phyloP scores from a whole-genome alignment of 1,140 invertebrate genomes.

The Colletes gigas region DNA sequence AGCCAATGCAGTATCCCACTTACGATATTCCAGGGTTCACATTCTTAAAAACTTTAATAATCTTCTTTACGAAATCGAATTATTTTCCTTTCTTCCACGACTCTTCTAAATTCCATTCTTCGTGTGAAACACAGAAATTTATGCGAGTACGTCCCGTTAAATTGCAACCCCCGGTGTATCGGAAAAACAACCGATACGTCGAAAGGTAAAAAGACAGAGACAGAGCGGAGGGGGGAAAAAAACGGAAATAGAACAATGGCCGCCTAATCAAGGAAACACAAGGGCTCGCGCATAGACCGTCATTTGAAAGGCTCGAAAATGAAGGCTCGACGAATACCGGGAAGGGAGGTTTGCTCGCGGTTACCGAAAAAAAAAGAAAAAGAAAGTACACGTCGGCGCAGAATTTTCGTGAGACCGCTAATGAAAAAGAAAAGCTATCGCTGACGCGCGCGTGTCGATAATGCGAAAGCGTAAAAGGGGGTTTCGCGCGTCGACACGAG shows the following conservation, averaged over 20 bases:
- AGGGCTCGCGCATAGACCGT: neutral
- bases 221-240: slow-evolving; percentile 7
- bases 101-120: too few relatives aligned
- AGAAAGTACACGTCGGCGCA: neutral
- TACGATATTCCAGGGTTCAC: too few relatives aligned
- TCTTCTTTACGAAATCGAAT: too few relatives aligned
- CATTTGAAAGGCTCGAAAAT: slow-evolving; percentile 25
- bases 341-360: neutral
- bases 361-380: neutral
- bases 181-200: neutral
- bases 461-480: slow-evolving; percentile 29
- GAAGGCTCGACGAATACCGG: slow-evolving; percentile 27
- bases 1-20: too few relatives aligned
- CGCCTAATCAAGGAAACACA: slow-evolving; percentile 10
- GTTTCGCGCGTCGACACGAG: neutral
- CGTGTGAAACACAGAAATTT: too few relatives aligned
- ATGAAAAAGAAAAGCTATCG: slow-evolving; percentile 16
- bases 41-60: too few relatives aligned
- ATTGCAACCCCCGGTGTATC: too few relatives aligned
- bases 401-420: slow-evolving; percentile 11
- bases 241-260: neutral
- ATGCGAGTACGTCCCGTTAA: too few relatives aligned
- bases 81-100: too few relatives aligned
- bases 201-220: neutral
- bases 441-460: slow-evolving; percentile 33